Percentiles rank a stretch among this genome's conserved stretches.
These are phyloP conservation scores for Panurus biarmicus DNA, from an alignment of 2,113 vertebrate genomes.

Conservation along the genomic window DNA sequence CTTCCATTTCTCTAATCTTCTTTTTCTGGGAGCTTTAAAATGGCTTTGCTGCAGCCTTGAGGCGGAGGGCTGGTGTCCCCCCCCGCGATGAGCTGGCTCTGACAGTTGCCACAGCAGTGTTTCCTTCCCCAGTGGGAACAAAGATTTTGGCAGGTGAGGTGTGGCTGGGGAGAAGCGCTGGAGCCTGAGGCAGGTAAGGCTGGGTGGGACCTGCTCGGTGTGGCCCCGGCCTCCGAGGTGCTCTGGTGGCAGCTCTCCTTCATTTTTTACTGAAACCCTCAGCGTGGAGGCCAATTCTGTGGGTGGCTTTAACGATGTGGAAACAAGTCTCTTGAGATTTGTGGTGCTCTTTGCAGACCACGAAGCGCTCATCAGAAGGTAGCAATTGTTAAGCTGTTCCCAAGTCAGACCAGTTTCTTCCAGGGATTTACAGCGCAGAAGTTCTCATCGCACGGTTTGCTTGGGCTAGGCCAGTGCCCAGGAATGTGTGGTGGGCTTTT, in stretches of 20 bases:
- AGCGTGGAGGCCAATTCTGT: neutral
- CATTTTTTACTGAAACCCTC: neutral
- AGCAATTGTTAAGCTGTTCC: neutral
- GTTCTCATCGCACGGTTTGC: neutral
- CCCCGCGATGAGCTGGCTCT: neutral
- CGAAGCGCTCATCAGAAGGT: neutral
- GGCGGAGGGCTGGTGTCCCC: neutral
- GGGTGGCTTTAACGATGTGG: neutral
- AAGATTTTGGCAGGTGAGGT: neutral
- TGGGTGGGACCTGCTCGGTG: accelerated
- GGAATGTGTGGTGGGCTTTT: neutral
- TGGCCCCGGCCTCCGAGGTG: accelerated
- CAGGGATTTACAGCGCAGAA: neutral
- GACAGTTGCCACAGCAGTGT: neutral
- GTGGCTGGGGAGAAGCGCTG: neutral
- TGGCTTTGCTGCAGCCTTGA: neutral
- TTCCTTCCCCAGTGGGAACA: neutral
- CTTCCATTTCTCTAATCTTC: neutral
- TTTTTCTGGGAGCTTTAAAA: neutral
- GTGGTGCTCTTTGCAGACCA: neutral
- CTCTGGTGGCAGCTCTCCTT: neutral
- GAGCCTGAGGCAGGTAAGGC: neutral
- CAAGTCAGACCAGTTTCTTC: neutral
- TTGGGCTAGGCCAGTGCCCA: neutral
- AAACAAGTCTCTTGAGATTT: neutral